phyloP scores from a whole-genome alignment of 1,140 invertebrate genomes.

The Bombus breviceps region DNA sequence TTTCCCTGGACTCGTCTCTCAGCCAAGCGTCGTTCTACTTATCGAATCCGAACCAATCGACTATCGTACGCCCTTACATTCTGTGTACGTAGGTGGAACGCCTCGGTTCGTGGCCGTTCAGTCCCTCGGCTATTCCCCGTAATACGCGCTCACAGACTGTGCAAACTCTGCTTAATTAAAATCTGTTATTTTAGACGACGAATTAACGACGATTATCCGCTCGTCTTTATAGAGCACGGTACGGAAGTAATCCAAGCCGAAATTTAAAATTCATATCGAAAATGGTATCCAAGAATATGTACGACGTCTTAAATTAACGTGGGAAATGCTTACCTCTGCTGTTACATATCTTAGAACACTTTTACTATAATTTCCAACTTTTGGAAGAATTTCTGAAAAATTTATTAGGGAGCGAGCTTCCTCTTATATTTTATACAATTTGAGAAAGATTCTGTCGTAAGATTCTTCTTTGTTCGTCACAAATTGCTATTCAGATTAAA shows the following conservation, averaged over 20 bases:
- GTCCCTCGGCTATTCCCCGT: background rate
- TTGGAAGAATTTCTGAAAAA: too few relatives aligned
- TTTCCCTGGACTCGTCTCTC: conserved; percentile 37
- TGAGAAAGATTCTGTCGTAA: too few relatives aligned
- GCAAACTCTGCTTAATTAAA: conserved; percentile 41
- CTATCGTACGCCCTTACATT: conserved; percentile 9
- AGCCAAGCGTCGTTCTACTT: conserved; percentile 35
- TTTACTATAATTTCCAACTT: too few relatives aligned
- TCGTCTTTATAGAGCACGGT: background rate
- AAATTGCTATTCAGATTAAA: too few relatives aligned
- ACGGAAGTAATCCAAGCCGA: too few relatives aligned
- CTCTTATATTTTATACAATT: too few relatives aligned
- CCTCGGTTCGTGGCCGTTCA: background rate
- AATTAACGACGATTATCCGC: conserved; percentile 16
- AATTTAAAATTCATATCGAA: background rate
- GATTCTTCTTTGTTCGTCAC: too few relatives aligned
- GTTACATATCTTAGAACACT: too few relatives aligned
- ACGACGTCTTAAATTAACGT: too few relatives aligned
- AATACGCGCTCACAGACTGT: background rate
- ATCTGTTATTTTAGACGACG: conserved; percentile 13
- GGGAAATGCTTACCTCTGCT: too few relatives aligned
- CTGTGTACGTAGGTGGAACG: conserved; percentile 18
- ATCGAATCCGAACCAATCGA: conserved; percentile 54
- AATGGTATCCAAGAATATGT: too few relatives aligned
- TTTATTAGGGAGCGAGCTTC: too few relatives aligned